Evolutionary conservation across 2,113 vertebrate genomes (phyloP), one percentile per base, ranked within the genome.

Genomic region (Cyrtonyx montezumae): DNA sequence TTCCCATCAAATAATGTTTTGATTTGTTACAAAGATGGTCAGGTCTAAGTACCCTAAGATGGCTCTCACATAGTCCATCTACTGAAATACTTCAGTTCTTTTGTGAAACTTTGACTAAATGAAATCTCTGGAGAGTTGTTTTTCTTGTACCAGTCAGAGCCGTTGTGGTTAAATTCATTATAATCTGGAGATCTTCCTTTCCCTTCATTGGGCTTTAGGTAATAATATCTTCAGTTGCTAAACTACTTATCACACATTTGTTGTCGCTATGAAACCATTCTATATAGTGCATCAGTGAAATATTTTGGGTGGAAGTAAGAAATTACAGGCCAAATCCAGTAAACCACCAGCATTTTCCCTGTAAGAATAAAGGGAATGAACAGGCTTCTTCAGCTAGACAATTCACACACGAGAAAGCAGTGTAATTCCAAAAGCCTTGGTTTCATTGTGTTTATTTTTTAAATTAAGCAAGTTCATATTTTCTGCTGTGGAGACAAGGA

Each of bases 381-480:
- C 32, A 61, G 43, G 30, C 11, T 45, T 32, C 0, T 0, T 51
- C 63, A 79, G 46, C 18, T 25, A 32, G 43, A 75, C 7, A 4
- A 15, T 32, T 65, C 0, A 0, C 28, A 46, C 1, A 3, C 22
- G 28, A 68, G 56, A 43, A 79, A 87, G 65, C 2, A 28, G 21
- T 5, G 5, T n/a, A 23, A 87, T 73, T 84, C 25, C 6, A 32
- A 36, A 93, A 82, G 59, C 23, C 5, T 48, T 71, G 1, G 1
- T 34, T 70, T 66, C 5, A 25, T 65, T 79, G 6, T 30, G 5
- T 73, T 89, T 92, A 49, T 66, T 69, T 79, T 42, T 59, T 62
- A 93, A 88, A 79, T 56, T 18, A 76, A 79, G 34, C 21, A 6
- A 16, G 84, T 91, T 95, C 42, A 79, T 14, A 9, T 93, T 91